phyloP scores from a whole-genome alignment of 2,888 invertebrate genomes.

The Eulithis testata region DNA sequence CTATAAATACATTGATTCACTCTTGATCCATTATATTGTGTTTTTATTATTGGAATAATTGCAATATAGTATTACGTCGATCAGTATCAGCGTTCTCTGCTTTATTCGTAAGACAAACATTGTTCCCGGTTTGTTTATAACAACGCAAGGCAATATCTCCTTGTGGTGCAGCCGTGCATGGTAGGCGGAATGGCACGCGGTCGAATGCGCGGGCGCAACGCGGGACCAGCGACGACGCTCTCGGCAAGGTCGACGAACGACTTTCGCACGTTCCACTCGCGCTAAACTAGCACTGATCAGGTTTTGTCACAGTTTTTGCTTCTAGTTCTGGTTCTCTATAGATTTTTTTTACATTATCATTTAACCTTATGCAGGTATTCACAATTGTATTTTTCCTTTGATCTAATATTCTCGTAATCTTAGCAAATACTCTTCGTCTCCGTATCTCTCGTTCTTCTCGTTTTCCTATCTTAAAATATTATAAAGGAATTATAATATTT shows the following conservation, averaged over 20 bases:
- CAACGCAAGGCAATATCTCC: slow-evolving; percentile 35
- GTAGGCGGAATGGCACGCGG: slow-evolving; percentile 79
- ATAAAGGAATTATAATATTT: not conserved
- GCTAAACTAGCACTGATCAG: slow-evolving; percentile 49
- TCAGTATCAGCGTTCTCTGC: not conserved
- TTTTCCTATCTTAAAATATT: not conserved
- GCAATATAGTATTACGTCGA: no score
- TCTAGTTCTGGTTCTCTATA: slow-evolving; percentile 44
- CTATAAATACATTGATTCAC: not conserved
- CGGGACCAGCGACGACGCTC: slow-evolving; percentile 58
- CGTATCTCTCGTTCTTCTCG: not conserved
- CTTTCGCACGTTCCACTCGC: slow-evolving; percentile 76
- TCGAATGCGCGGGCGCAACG: slow-evolving; percentile 55
- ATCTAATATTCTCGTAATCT: not conserved
- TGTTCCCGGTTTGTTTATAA: slow-evolving; percentile 11
- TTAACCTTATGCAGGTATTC: not conserved
- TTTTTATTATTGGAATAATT: no score
- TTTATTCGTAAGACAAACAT: slow-evolving; percentile 3
- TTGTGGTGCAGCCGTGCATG: slow-evolving; percentile 57
- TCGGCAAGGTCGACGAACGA: slow-evolving; percentile 82
- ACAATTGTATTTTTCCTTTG: not conserved
- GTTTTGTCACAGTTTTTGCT: slow-evolving; percentile 55
- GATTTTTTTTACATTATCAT: slow-evolving; percentile 17
- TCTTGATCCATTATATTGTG: not conserved
- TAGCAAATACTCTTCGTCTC: not conserved